Base-by-base conservation (phyloP, 2,797 vertebrate genomes). In the Arctocebus calabarensis region DNA sequence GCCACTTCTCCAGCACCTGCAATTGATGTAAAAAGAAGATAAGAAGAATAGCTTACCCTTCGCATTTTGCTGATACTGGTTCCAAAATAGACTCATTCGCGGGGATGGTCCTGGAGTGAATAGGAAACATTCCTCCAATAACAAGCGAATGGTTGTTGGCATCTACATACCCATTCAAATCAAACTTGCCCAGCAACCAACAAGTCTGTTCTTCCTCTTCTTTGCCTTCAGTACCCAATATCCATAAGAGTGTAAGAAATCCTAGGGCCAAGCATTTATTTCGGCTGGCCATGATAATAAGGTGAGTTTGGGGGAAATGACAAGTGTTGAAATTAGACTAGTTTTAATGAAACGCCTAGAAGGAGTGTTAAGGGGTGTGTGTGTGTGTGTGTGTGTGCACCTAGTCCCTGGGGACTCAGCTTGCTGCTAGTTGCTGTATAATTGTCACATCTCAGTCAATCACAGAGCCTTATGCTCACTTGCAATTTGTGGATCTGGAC, bases 141-240 rank as follows among this genome's bases (percentile, higher is more conserved):
- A 99, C 98, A 0, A 99, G 98, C 75, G 98, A 98, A 92, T 99
- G 99, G 94, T 99, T 99, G 77, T 98, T 98, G 22, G 99, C 98
- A 32, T 99, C 93, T 96, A 99, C 99, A 96, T 99, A 99, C 55
- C 99, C 98, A 17, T 89, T 98, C 96, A 99, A 98, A 97, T 99
- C 99, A 97, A 99, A 99, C 95, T 99, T 99, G 96, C 99, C 99
- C 96, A 99, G 99, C 90, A 99, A 97, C 89, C 98, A 98, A 96
- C 99, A 99, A 0, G 97, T 98, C n/a, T 97, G 66, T 68, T 98
- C 96, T 29, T 98, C 68, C 48, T 85, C 20, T n/a, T 98, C 96
- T 37, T 98, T 94, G 4, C 94, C 25, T 57, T 91, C 94, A 17
- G 97, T 78, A 23, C 59, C 90, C 2, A 70, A 32, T n/a, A 68